Conservation (phyloP, 2,797 vertebrate species). For the Hyperoplus immaculatus region DNA sequence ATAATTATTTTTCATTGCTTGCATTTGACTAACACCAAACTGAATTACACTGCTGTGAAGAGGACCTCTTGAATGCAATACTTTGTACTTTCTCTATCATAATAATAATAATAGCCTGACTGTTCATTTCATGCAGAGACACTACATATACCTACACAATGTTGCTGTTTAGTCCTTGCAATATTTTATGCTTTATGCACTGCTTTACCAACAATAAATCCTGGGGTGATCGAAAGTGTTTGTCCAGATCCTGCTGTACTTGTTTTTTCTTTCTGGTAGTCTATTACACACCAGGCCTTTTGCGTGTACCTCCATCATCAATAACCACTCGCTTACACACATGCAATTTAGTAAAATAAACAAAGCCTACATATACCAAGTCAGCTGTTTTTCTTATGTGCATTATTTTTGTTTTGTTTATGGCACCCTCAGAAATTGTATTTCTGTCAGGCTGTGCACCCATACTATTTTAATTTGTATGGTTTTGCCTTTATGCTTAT, state of each 20-base stretch:
- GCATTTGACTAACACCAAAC: not conserved
- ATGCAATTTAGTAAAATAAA: not conserved
- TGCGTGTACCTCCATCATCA: not conserved
- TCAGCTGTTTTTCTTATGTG: not conserved
- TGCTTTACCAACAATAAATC: constrained; percentile 45
- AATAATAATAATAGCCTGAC: not conserved
- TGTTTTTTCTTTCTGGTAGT: not conserved
- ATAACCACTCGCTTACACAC: not conserved
- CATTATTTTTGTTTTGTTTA: not conserved
- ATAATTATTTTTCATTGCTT: not conserved
- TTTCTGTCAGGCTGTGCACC: not conserved
- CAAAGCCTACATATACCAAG: not conserved
- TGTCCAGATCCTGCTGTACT: not conserved
- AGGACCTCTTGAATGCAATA: constrained; percentile 8
- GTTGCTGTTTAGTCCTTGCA: not conserved
- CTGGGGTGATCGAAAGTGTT: constrained; percentile 6
- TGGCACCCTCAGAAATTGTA: not conserved
- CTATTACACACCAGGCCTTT: not conserved
- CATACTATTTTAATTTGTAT: not conserved
- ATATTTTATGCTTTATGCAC: not conserved
- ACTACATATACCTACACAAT: not conserved
- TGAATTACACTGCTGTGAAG: not conserved
- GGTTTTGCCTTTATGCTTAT: not conserved
- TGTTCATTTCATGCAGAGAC: constrained; percentile 3
- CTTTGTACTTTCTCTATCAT: not conserved